A percentile compares a stretch with the other conserved stretches of the same genome.
phyloP scores from a whole-genome alignment of 2,113 vertebrate genomes.

The Mugil cephalus region DNA sequence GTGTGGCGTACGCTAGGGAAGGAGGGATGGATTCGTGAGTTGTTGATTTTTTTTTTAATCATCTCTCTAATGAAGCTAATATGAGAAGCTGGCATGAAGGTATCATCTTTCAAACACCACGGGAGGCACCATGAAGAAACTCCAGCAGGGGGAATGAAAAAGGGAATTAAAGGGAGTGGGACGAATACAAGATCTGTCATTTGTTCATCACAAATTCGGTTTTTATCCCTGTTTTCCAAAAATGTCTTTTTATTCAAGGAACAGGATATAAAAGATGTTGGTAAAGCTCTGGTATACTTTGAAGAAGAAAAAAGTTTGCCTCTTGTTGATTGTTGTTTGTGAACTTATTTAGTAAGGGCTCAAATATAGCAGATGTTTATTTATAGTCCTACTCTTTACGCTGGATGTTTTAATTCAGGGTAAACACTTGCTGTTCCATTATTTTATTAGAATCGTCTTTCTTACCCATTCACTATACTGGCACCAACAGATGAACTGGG shows the following conservation, averaged over 20 bases:
- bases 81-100: conserved; percentile 40
- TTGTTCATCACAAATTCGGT: conserved; percentile 8
- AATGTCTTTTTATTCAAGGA: conserved; percentile 5
- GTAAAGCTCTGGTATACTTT: no score
- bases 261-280: neutral
- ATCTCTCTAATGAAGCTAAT: conserved; percentile 49
- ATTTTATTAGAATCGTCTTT: no score
- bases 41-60: neutral
- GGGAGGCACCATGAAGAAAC: conserved; percentile 28
- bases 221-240: conserved; percentile 1
- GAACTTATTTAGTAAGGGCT: no score
- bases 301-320: no score
- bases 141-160: conserved; percentile 4
- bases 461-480: no score
- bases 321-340: no score
- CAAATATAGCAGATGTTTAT: no score
- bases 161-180: neutral
- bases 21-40: neutral
- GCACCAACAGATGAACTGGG: no score
- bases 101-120: conserved; percentile 27
- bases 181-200: neutral
- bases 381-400: no score
- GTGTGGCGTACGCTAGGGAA: neutral
- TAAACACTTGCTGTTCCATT: no score
- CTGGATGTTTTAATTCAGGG: no score